phyloP scores from a whole-genome alignment of 2,113 vertebrate species.

The Sinocyclocheilus grahami region DNA sequence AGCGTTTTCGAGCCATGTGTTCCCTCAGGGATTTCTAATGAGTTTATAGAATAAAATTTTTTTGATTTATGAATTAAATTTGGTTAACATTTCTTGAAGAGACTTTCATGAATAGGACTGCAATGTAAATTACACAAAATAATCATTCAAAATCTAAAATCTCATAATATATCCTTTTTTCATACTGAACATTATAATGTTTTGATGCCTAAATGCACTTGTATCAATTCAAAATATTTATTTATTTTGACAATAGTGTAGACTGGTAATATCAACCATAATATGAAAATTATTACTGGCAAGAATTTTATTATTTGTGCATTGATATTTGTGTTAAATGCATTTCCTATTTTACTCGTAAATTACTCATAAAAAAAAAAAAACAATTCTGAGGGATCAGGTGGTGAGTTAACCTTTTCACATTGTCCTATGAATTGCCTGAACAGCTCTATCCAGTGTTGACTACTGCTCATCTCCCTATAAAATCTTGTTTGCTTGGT shows the following conservation, averaged over 20 bases:
- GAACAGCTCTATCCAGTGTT: no score
- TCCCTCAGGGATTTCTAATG: background rate
- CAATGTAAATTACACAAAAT: background rate
- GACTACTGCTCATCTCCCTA: background rate
- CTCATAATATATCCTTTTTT: no score
- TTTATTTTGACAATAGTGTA: background rate
- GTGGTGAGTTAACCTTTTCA: background rate
- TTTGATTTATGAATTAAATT: background rate
- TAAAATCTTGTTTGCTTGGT: background rate
- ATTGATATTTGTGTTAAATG: background rate
- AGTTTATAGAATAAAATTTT: background rate
- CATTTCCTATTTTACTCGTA: background rate
- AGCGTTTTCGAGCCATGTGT: background rate
- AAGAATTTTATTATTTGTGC: background rate
- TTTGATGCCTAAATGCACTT: background rate
- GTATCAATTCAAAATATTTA: background rate
- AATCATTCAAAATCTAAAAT: no score
- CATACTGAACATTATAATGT: background rate
- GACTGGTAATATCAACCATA: background rate
- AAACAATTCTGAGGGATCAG: no score
- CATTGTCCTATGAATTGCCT: background rate
- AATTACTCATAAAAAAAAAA: background rate
- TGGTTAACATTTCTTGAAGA: background rate
- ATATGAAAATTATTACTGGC: background rate
- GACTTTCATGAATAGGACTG: background rate